Percentiles rank a stretch among this genome's conserved stretches.
phyloP scores from a whole-genome alignment of 2,113 vertebrate genomes.

The Procavia capensis region DNA sequence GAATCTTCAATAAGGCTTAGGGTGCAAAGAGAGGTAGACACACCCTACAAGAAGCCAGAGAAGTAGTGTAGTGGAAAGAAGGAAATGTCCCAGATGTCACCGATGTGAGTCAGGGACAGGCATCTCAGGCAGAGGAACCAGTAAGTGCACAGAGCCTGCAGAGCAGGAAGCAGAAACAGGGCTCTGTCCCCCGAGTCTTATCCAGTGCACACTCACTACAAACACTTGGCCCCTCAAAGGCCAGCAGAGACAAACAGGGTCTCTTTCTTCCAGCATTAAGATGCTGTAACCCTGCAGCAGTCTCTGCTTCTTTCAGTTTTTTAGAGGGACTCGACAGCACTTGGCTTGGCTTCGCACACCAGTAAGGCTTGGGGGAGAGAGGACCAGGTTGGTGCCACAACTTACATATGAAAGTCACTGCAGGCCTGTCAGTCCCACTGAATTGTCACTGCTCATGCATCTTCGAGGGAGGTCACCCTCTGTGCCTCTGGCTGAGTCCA shows the following conservation, averaged over 20 bases:
- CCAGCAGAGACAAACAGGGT: neutral
- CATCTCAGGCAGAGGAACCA: neutral
- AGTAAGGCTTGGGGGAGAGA: neutral
- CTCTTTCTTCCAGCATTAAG: neutral
- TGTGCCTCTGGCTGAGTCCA: neutral
- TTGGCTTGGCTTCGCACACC: neutral
- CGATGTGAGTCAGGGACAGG: neutral
- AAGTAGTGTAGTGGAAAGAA: neutral
- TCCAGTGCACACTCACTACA: neutral
- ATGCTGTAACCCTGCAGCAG: too few species aligned
- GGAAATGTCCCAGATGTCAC: neutral
- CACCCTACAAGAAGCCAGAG: neutral
- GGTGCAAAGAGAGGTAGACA: too few species aligned
- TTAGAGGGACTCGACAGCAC: too few species aligned
- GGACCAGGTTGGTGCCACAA: neutral
- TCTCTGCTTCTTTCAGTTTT: neutral
- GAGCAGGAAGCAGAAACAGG: accelerated
- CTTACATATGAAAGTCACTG: neutral
- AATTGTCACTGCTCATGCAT: neutral
- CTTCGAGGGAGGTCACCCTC: neutral
- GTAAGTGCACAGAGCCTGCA: neutral
- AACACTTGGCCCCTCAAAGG: neutral
- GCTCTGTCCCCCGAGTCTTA: neutral
- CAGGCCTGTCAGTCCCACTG: too few species aligned
- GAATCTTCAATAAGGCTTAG: neutral